Evolutionary conservation across 2,888 invertebrate genomes (phyloP).

Genomic region (Drosophila anomelani): DNA sequence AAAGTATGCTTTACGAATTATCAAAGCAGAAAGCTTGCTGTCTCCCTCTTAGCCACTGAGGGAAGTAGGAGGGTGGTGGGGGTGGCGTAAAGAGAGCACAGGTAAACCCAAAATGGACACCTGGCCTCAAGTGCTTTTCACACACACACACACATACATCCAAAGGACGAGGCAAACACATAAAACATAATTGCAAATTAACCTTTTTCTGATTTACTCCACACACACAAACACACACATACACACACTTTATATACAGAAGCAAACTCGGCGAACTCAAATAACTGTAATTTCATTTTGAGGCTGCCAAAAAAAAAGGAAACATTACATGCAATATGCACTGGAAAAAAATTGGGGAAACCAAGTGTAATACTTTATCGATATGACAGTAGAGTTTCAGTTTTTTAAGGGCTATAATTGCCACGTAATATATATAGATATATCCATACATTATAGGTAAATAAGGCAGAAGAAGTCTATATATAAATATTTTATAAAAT

Average conservation of each 20-base stretch:
- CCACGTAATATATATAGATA: no score
- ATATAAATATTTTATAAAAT: no score
- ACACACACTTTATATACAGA: constrained; percentile 16
- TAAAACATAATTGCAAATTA: constrained; percentile 54
- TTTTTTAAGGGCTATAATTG: no score
- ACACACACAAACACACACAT: constrained; percentile 9
- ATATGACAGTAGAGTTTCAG: neutral
- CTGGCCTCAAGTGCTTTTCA: constrained; percentile 45
- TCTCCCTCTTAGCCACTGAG: neutral
- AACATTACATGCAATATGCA: constrained; percentile 5
- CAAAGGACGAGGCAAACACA: constrained; percentile 15
- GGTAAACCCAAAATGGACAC: constrained; percentile 44
- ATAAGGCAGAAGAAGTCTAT: no score
- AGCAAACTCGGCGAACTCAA: constrained; percentile 25
- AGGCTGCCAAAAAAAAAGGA: constrained; percentile 12
- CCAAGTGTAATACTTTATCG: no score
- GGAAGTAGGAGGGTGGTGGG: no score
- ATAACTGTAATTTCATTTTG: constrained; percentile 43
- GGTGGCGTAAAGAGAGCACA: neutral
- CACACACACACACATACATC: constrained; percentile 10
- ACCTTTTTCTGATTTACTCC: constrained; percentile 54
- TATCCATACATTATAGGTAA: no score
- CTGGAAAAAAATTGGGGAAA: neutral
- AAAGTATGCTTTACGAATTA: constrained; percentile 47
- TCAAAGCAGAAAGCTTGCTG: constrained; percentile 25